phyloP scores from a whole-genome alignment of 2,797 vertebrate species.

The Gambelia wislizenii region DNA sequence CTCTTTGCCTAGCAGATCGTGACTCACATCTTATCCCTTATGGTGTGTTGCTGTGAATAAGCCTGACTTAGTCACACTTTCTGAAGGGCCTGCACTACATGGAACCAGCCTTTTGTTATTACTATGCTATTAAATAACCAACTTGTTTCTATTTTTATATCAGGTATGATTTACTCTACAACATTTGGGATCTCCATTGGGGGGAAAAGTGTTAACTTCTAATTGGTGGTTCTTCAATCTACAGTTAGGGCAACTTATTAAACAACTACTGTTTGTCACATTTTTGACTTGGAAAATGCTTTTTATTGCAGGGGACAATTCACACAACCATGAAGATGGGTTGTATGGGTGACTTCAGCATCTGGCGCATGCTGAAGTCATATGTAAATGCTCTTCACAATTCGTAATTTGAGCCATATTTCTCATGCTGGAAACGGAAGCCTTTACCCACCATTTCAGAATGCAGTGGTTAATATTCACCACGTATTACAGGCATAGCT shows the following conservation, averaged over 20 bases:
- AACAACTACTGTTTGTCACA: not conserved
- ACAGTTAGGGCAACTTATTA: not conserved
- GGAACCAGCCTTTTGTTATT: conserved; percentile 26
- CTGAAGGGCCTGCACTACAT: conserved; percentile 23
- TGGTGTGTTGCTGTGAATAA: conserved; percentile 13
- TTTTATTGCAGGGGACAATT: not conserved
- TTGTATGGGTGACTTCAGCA: not conserved
- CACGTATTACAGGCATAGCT: too few relatives aligned
- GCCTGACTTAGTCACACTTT: conserved; percentile 27
- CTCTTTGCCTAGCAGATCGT: not conserved
- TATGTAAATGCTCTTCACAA: not conserved
- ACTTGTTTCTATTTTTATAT: conserved; percentile 38
- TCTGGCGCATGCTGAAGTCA: not conserved
- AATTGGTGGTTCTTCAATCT: not conserved
- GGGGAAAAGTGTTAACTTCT: conserved; percentile 25
- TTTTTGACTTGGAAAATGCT: not conserved
- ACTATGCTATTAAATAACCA: conserved; percentile 17
- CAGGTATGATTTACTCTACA: conserved; percentile 5
- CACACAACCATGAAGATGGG: not conserved
- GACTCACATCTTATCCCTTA: conserved; percentile 7
- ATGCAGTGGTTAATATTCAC: not conserved
- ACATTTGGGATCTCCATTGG: not conserved
- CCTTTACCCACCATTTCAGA: not conserved
- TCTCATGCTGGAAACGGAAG: not conserved
- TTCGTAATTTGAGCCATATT: not conserved